These are phyloP conservation scores for Doris montereyensis DNA, from an alignment of 2,888 invertebrate genomes.

Conservation along the genomic window DNA sequence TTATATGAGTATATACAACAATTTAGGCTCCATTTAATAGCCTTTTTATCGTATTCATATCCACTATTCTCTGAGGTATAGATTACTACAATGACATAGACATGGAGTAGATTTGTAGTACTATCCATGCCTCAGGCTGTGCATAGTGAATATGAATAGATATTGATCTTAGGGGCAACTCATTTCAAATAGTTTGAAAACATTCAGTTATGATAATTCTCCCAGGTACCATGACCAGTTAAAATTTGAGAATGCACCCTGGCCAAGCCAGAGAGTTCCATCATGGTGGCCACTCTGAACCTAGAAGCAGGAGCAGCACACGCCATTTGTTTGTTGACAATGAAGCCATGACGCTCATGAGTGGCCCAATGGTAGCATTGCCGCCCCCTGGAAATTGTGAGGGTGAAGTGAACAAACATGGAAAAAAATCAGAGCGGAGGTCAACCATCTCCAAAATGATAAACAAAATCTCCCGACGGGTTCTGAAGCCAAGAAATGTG, in stretches of 20 bases:
- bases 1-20: too few relatives aligned
- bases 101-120: too few relatives aligned
- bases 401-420: slow-evolving; percentile 12
- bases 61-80: too few relatives aligned
- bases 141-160: too few relatives aligned
- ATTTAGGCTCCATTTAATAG: too few relatives aligned
- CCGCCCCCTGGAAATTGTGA: slow-evolving; percentile 37
- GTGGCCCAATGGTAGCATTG: slow-evolving; percentile 53
- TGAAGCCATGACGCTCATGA: slow-evolving; percentile 49
- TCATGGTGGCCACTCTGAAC: slow-evolving; percentile 58
- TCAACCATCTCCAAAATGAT: slow-evolving; percentile 56
- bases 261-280: slow-evolving; percentile 58
- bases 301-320: slow-evolving; percentile 53
- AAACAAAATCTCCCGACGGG: slow-evolving; percentile 58
- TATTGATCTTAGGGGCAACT: too few relatives aligned
- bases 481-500: slow-evolving; percentile 56
- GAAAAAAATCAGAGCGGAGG: slow-evolving; percentile 52
- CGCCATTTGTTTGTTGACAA: slow-evolving; percentile 45
- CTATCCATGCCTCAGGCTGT: too few relatives aligned
- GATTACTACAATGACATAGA: too few relatives aligned
- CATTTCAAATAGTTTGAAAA: too few relatives aligned
- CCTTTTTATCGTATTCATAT: too few relatives aligned
- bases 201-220: too few relatives aligned
- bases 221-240: slow-evolving; percentile 37
- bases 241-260: slow-evolving; percentile 51